Conservation (phyloP, 1,140 invertebrate species). For the Habropoda laboriosa region DNA sequence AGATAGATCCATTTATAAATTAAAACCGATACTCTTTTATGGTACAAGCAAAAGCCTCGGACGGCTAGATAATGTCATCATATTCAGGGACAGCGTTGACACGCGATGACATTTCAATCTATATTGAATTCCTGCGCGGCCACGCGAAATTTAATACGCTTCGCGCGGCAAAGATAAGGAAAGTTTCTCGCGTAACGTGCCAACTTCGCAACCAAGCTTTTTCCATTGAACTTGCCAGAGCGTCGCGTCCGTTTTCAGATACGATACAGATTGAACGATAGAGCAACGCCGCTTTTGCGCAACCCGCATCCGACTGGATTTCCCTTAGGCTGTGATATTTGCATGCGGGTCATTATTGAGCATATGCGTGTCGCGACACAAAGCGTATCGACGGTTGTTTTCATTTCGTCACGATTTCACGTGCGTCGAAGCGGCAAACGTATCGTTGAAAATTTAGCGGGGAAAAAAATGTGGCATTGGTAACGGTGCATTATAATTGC, state of each 20-base stretch:
- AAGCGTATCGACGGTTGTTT: background rate
- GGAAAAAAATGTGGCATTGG: background rate
- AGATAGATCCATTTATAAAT: background rate
- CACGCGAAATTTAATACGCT: constrained; percentile 20
- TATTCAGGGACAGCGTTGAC: background rate
- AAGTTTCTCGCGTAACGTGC: constrained; percentile 14
- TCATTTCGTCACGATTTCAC: background rate
- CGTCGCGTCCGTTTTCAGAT: background rate
- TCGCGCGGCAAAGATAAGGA: background rate
- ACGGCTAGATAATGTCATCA: background rate
- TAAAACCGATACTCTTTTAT: background rate
- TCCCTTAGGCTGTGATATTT: constrained; percentile 23
- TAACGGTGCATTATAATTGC: too few species aligned
- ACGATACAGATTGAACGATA: constrained; percentile 36
- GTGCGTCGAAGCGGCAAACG: background rate
- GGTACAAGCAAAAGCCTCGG: background rate
- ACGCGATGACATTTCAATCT: constrained; percentile 28
- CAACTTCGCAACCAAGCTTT: background rate
- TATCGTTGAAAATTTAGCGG: background rate
- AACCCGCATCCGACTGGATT: constrained; percentile 40
- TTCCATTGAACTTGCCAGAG: background rate
- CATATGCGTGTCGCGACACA: background rate
- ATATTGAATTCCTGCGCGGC: background rate
- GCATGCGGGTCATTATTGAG: constrained; percentile 43
- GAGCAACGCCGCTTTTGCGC: constrained; percentile 14